Evolutionary conservation across 2,888 invertebrate species (phyloP), one percentile per base, ranked within the genome.

Genomic region (Phalangium opilio): DNA sequence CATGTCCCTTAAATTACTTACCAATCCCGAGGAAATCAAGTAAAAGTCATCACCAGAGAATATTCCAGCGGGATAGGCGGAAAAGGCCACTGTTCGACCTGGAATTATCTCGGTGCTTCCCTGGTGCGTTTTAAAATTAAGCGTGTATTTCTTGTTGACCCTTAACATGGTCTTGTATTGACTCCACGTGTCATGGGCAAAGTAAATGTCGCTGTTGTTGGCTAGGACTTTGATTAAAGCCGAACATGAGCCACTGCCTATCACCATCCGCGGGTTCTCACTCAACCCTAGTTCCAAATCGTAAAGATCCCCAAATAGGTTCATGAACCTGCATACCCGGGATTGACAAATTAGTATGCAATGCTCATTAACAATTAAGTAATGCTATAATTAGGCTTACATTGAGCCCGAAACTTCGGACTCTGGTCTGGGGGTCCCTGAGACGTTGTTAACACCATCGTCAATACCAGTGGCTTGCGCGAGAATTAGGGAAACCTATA

Each of bases 131-230:
- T 36, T 36, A 12, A 36, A n/a, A 4, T 36, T 36, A 11, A 15
- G 36, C 4, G 80, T 80, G 69, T 90, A 90, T 48, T 78, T 76
- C 65, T 90, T 90, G 60, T 85, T 70, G 33, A 89, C 75, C 48
- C 86, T 74, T 50, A 85, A 71, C 89, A 90, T 90, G 53, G 77
- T 75, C 32, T 76, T 73, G 62, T 82, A 87, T 52, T 80, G 79
- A 62, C 76, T 80, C 65, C 83, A 86, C 3, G 83, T 79, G 60
- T 81, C 83, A 62, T 90, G 89, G 0, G 83, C 78, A 15, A 83
- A 72, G 52, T 76, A 80, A 27, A 89, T 62, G 57, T 72, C 66
- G 73, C 63, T 58, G 52, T 70, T 65, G 51, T 72, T 74, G 0
- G 76, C 74, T 41, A 77, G 66, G 44, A 78, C 62, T 62, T 79